A percentile compares a stretch with the other conserved stretches of the same genome.
Evolutionary conservation across 2,113 vertebrate genomes (phyloP).

Genomic region (Coturnix japonica): DNA sequence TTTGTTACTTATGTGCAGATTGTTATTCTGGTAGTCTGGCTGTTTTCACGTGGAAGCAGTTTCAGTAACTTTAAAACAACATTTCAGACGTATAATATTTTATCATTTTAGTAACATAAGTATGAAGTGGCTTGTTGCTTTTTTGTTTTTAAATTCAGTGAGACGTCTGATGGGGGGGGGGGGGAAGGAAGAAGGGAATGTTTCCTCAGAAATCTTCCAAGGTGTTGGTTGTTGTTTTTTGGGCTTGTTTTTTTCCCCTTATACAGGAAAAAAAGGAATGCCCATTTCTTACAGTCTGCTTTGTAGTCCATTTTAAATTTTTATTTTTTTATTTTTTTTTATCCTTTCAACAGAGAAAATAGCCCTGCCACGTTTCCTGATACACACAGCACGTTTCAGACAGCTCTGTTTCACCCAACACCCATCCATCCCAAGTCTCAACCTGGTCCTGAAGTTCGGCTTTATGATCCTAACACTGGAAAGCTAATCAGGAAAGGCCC

Average conservation of each 20-base stretch:
- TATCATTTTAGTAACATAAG: neutral
- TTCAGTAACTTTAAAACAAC: neutral
- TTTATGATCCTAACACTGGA: constrained; percentile 92
- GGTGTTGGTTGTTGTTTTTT: too few relatives aligned
- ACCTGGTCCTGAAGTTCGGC: constrained; percentile 82
- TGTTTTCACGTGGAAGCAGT: neutral
- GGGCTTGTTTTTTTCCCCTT: neutral
- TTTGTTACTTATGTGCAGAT: neutral
- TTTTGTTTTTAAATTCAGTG: neutral
- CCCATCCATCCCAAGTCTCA: constrained; percentile 83
- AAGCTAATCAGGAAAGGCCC: constrained; percentile 89
- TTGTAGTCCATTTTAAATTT: constrained; percentile 1
- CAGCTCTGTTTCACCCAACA: constrained; percentile 83
- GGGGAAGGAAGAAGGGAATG: neutral
- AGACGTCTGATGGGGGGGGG: neutral
- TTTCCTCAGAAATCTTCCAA: neutral
- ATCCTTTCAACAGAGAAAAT: constrained; percentile 79
- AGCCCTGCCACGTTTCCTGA: constrained; percentile 87
- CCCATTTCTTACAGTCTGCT: rapidly evolving
- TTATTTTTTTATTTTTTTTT: neutral
- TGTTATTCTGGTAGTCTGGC: neutral
- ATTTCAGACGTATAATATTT: neutral
- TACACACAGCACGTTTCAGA: constrained; percentile 74
- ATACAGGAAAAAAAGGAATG: neutral
- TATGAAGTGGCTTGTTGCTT: neutral